Evolutionary conservation across 2,113 vertebrate genomes (phyloP), one percentile per base, ranked within the genome.

Genomic region (Rynchops niger): DNA sequence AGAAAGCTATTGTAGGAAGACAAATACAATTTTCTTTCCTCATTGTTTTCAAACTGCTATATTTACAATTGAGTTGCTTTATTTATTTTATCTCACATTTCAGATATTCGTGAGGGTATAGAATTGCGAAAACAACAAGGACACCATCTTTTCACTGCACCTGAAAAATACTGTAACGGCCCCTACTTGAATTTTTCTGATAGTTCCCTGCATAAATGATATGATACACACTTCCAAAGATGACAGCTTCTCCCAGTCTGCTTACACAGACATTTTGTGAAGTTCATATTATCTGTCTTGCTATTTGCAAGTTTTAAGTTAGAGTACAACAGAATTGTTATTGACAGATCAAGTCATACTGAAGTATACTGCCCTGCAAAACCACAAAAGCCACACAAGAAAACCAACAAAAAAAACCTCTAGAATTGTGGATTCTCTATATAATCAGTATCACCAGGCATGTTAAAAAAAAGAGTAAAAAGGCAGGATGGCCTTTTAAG

Each of bases 241-340:
- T 0, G 22, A 22, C 12, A 27, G 65, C 58, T 82, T 32, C 59
- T 61, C 78, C 81, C 72, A 21, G 15, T 14, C 53, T 36, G n/a
- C 38, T 34, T 2, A 3, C 27, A 22, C 20, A 42, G 40, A 11
- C 26, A 2, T 70, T 59, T 22, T 6, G 52, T 15, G 9, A 36
- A 32, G 40, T 49, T 23, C 40, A 2, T 0, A 18, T 3, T 1
- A 14, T 26, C 59, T 56, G 18, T 3, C 32, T 58, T 20, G 30
- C 12, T 38, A 23, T 62, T 58, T 49, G 25, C 43, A 52, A 63
- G n/a, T 14, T 30, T 52, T 19, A 22, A 65, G 21, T 38, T 25
- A 56, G 11, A 52, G 69, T 18, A 62, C 40, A 78, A 45, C 30
- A 53, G 50, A 53, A 65, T 4, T 63, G 25, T 34, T 40, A 74